Evolutionary conservation across 2,888 invertebrate genomes (phyloP), one percentile per base, ranked within the genome.

Genomic region (Cephus sareptanus): DNA sequence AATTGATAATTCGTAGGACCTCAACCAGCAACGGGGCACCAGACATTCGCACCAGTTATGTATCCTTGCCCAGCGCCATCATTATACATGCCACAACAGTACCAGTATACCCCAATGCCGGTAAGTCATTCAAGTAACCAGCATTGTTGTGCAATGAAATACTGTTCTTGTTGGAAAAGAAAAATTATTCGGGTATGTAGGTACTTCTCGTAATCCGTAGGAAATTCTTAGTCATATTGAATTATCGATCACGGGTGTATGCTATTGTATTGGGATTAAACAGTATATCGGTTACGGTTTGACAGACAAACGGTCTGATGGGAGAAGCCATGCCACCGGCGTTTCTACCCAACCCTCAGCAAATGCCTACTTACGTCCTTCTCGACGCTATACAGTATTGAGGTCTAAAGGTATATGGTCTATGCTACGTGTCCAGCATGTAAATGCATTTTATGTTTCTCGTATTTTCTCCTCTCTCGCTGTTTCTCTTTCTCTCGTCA

Each of bases 351-450:
- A 93, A 93, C 91, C 93, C 93, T 88, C 93, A 93, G 89, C 92
- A 93, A 92, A 93, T 93, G 92, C 93, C 93, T 90, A 93, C 93
- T 92, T 93, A 93, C 92, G 93, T 93, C 90, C 92, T 93, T 92
- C 93, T 93, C 92, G 93, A 93, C 92, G 93, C 93, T 91, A 93
- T 93, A 92, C 93, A 93, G 92, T 93, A 93, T 93, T 93, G 93
- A 93, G 93, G 93, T 92, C 93, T 91, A 91, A 91, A 91, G 91
- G 91, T 91, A 91, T 87, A 88, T 88, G 87, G 89, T 88, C 89
- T 86, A 86, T 89, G 87, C 87, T 85, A 87, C 81, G 81, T 79
- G 89, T 86, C 83, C 87, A 87, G 88, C 89, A 89, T 88, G 88
- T 81, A 82, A 82, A 82, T 81, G 83, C 82, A 76, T 81, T 81